Evolutionary conservation across 2,888 invertebrate genomes (phyloP).

Genomic region (Acleris literana): DNA sequence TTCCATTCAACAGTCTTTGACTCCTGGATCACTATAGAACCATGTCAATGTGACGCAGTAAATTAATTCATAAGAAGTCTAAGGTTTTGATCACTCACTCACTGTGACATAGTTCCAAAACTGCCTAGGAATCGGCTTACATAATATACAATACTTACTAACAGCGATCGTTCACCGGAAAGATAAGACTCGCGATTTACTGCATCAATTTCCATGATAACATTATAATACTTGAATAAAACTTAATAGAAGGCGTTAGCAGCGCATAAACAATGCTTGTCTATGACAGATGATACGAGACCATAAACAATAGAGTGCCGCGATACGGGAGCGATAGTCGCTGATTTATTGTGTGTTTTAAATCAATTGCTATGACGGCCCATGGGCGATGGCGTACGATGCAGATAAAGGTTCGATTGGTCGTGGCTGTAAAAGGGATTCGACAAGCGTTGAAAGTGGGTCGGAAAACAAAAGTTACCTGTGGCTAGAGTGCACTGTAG

Average conservation of each 20-base stretch:
- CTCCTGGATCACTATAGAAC: no score
- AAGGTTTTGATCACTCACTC: not conserved
- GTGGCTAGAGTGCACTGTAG: not conserved
- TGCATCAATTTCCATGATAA: constrained; percentile 26
- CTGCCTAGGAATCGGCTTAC: no score
- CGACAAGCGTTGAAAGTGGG: not conserved
- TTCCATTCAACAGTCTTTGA: no score
- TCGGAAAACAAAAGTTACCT: not conserved
- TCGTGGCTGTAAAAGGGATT: constrained; percentile 1
- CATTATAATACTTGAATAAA: constrained; percentile 30
- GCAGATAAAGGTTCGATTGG: constrained; percentile 10
- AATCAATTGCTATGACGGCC: constrained; percentile 63
- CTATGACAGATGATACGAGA: constrained; percentile 67
- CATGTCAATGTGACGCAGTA: constrained; percentile 6
- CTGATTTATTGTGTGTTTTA: constrained; percentile 71
- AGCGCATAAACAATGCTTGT: constrained; percentile 47
- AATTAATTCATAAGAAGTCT: not conserved
- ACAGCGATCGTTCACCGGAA: constrained; percentile 11
- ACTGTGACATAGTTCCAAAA: not conserved
- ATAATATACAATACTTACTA: not conserved
- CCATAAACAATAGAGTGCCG: constrained; percentile 69
- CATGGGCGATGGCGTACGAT: constrained; percentile 29
- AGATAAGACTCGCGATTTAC: constrained; percentile 32
- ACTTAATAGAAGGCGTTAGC: constrained; percentile 43
- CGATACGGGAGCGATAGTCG: constrained; percentile 67